A percentile compares a stretch with the other conserved stretches of the same genome.
These are phyloP conservation scores for Nestor notabilis DNA, from an alignment of 2,113 vertebrate species.

Conservation along the genomic window DNA sequence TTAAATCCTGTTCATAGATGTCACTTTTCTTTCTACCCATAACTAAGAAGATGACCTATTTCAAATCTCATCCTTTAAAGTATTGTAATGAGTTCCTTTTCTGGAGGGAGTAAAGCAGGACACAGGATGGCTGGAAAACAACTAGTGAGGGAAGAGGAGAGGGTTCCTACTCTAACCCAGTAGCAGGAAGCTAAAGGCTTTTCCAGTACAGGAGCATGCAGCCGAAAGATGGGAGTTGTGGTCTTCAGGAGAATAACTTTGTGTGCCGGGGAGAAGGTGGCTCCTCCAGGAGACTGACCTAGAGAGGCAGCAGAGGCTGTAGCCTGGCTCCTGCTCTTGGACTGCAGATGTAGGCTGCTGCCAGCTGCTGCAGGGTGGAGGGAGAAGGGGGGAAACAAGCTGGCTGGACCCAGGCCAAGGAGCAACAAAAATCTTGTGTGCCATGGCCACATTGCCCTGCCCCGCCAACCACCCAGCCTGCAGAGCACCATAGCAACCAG, in stretches of 20 bases:
- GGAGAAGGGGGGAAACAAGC: neutral
- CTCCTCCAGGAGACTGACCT: neutral
- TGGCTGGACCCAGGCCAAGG: constrained; percentile 17
- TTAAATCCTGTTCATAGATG: neutral
- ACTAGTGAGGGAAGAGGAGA: neutral
- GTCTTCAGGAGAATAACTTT: neutral
- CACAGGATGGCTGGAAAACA: neutral
- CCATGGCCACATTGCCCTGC: neutral
- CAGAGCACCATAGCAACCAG: neutral
- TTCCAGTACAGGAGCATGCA: neutral
- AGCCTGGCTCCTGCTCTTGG: neutral
- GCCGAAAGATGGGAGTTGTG: neutral
- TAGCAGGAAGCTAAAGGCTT: neutral
- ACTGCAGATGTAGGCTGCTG: neutral
- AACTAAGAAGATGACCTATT: neutral
- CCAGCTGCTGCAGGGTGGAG: neutral
- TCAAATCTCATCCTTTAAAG: neutral
- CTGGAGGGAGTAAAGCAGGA: neutral
- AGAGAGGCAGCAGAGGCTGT: neutral
- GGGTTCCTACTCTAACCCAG: neutral
- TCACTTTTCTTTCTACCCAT: neutral
- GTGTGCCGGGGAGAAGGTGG: neutral
- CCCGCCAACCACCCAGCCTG: rapidly evolving
- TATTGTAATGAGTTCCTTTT: neutral
- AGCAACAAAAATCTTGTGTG: constrained; percentile 42